Evolutionary conservation across 2,113 vertebrate genomes (phyloP).

Genomic region (Barbus barbus): DNA sequence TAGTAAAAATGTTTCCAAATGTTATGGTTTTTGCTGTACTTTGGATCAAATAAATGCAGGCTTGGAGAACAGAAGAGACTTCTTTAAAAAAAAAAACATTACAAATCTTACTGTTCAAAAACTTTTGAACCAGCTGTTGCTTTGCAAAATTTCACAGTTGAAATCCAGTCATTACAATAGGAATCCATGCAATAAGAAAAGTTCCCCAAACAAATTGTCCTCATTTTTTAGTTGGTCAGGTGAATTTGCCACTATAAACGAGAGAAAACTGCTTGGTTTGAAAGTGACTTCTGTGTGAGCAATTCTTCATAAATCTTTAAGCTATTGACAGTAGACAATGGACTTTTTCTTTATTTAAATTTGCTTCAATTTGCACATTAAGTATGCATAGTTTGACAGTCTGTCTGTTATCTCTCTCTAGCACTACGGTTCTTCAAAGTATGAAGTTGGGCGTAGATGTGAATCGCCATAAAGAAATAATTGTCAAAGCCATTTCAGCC

Average conservation of each 20-base stretch:
- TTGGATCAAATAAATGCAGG: too few species aligned
- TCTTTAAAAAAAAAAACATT: too few species aligned
- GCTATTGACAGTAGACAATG: not conserved
- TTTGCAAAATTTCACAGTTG: not conserved
- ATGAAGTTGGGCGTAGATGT: constrained; percentile 98
- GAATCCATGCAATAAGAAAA: not conserved
- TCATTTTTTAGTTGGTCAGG: not conserved
- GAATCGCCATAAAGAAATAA: constrained; percentile 97
- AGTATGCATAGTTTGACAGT: not conserved
- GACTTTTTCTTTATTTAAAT: too few species aligned
- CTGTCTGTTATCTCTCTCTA: constrained; percentile 63
- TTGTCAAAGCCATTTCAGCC: constrained; percentile 95
- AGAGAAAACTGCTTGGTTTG: too few species aligned
- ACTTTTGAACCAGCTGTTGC: not conserved
- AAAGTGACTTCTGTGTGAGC: not conserved
- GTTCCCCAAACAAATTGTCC: not conserved
- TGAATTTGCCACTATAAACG: not conserved
- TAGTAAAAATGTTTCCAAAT: too few species aligned
- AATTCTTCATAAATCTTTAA: not conserved
- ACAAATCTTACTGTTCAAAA: too few species aligned
- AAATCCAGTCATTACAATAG: not conserved
- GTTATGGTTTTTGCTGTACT: too few species aligned
- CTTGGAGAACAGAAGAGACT: too few species aligned
- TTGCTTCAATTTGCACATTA: not conserved
- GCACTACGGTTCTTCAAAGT: constrained; percentile 93